These are phyloP conservation scores for Neoaliturus tenellus DNA, from an alignment of 2,888 invertebrate genomes.

Conservation along the genomic window DNA sequence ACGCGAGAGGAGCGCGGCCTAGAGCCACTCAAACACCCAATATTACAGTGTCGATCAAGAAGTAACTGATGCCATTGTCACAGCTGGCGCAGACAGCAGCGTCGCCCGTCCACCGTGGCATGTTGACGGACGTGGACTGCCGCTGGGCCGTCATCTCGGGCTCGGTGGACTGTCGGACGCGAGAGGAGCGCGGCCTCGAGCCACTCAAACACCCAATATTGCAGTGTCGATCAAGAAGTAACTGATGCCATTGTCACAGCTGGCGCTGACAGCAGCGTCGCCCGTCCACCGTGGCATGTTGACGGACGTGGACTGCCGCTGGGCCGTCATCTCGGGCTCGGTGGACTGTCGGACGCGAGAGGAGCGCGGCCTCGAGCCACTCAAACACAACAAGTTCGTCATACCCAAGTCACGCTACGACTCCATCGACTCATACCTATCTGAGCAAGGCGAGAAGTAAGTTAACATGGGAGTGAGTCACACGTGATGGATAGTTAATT, in stretches of 20 bases:
- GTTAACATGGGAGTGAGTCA: too few relatives aligned
- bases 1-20: constrained; percentile 94
- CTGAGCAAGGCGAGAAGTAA: constrained; percentile 87
- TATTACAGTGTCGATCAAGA: too few relatives aligned
- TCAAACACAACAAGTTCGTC: constrained; percentile 85
- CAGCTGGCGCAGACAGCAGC: constrained; percentile 97
- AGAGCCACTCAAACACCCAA: constrained; percentile 80
- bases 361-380: constrained; percentile 88
- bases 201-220: constrained; percentile 81
- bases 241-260: constrained; percentile 73
- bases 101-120: constrained; percentile 95
- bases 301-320: constrained; percentile 97
- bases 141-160: constrained; percentile 98
- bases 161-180: constrained; percentile 96
- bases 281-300: constrained; percentile 96
- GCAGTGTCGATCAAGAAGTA: too few relatives aligned
- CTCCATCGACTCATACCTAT: constrained; percentile 97
- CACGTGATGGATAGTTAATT: too few relatives aligned
- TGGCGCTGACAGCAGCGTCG: constrained; percentile 97
- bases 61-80: constrained; percentile 64
- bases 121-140: constrained; percentile 96
- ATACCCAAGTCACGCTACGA: constrained; percentile 98
- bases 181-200: constrained; percentile 90
- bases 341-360: constrained; percentile 97
- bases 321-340: constrained; percentile 97